Base-by-base conservation (phyloP, 2,797 vertebrate species). In the Sebastes iracundus region DNA sequence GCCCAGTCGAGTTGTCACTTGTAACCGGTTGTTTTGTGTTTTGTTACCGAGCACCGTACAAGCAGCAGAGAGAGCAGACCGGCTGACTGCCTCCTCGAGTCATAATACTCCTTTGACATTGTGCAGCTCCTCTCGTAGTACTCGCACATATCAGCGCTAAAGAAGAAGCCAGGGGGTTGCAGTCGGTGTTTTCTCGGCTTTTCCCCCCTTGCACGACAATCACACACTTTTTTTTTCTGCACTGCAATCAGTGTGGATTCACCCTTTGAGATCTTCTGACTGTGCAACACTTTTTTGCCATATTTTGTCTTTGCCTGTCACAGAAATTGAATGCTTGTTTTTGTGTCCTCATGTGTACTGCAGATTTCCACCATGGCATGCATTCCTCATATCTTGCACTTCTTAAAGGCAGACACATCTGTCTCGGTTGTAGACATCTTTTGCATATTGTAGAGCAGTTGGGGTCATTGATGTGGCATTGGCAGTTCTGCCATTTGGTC, bases 101-200 rank as follows among this genome's bases (percentile, higher is more conserved):
- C 92, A 88, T 73, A 86, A 90, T 85, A 90, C 89, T 90, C 84
- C 87, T 88, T 84, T 95, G 94, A 94, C 95, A 94, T 94, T 94
- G 93, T 92, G 91, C 75, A 79, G 90, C 88, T 80, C 86, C 87
- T 83, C 88, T 90, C 85, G 90, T 93, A 94, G 93, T 94, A 93
- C 84, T 90, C 88, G 76, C 89, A 83, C 25, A 78, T 75, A 91
- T 81, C 86, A 73, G 89, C 84, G 87, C 83, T 42, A 72, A 20
- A 83, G 80, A 49, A 49, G 32, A 77, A 87, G 71, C 82, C 83
- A 42, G 38, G 67, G 84, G 81, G 66, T 88, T 70, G 87, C 86
- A 72, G 78, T 90, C 77, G 66, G 56, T 88, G 79, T 91, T 85
- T 83, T 82, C 87, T 86, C 86, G 76, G 79, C 82, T 87, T 69